Base-by-base conservation (phyloP, 2,888 invertebrate genomes). In the Agriopis leucophaearia region DNA sequence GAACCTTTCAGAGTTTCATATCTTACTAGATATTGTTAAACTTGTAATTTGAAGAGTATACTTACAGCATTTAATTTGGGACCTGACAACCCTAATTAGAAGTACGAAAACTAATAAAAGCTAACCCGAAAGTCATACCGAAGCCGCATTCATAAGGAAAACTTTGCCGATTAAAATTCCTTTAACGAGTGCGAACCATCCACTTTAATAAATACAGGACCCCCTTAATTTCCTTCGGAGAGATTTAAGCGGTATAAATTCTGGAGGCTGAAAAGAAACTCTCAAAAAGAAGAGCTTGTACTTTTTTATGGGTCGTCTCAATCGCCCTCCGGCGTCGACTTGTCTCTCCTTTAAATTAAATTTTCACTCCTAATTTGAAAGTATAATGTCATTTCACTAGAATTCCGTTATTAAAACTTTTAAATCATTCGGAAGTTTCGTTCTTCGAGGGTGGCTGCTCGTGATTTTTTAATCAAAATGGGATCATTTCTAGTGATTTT, bases 311-410 rank as follows among this genome's bases (percentile, higher is more conserved):
- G 85, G 84, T 80, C 88, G 89, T 91, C 91, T 87, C 91, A 90
- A 90, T 91, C 91, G 87, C 89, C 91, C 90, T 88, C 85, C 83
- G 83, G 85, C 89, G 83, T 68, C 90, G 88, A 91, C 86, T 92
- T 93, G 93, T 92, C 92, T 91, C 92, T 90, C 92, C 92, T 93
- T 94, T 94, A 94, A 94, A 94, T 94, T 94, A 94, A 94, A 94
- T 94, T 94, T 94, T 94, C 94, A 94, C 94, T 94, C 92, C 92
- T 91, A 94, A 94, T 94, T 94, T 94, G 94, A 94, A 94, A 94
- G 94, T 94, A 94, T 94, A 94, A 94, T 94, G 94, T 94, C 94
- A 94, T 94, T 92, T 90, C 89, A 94, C 92, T 94, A 90, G 94
- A 88, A 94, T 90, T 91, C 86, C 88, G 92, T 94, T 94, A 94